Percentiles rank a stretch among this genome's conserved stretches.
Evolutionary conservation across 2,113 vertebrate species (phyloP).

Genomic region (Propithecus coquereli): DNA sequence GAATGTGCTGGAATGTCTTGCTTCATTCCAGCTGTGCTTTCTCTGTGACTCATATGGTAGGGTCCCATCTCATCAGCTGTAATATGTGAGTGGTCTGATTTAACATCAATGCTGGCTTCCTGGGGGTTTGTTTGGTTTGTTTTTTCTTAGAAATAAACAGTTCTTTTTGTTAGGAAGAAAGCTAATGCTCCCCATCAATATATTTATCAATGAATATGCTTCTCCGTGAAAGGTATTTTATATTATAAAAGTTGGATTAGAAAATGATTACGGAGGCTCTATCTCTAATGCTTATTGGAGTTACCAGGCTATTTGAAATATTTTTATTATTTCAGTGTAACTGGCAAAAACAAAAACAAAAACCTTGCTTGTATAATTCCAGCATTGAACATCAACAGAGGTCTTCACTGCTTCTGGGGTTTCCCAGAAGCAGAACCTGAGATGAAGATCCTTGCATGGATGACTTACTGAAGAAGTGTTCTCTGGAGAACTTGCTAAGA

Average conservation of each 20-base stretch:
- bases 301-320: neutral
- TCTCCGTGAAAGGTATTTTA: neutral
- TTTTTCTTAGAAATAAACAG: neutral
- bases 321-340: constrained; percentile 7
- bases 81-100: neutral
- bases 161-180: neutral
- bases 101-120: neutral
- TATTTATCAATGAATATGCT: neutral
- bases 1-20: constrained; percentile 58
- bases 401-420: neutral
- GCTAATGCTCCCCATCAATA: neutral
- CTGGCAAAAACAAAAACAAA: neutral
- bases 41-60: constrained; percentile 58
- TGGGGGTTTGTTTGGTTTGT: neutral
- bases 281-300: neutral
- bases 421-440: neutral
- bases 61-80: constrained; percentile 33
- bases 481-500: neutral
- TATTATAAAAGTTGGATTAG: neutral
- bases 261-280: neutral
- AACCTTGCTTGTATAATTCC: neutral
- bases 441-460: neutral
- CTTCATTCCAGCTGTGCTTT: constrained; percentile 70
- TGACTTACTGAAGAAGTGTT: neutral
- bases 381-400: neutral